phyloP scores from a whole-genome alignment of 2,888 invertebrate genomes.

The Noctua janthe region DNA sequence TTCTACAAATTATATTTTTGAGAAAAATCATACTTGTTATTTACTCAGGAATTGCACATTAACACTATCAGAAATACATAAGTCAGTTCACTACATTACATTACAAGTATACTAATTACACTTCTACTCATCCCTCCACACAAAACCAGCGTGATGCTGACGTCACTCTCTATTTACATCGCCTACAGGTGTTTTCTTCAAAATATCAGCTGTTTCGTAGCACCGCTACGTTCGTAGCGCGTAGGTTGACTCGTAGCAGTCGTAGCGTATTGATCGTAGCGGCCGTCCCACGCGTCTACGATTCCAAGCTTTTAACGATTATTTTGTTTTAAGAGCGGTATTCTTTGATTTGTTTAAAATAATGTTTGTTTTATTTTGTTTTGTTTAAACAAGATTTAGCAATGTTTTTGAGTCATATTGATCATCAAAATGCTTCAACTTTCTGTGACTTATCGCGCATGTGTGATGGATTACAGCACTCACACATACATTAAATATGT shows the following conservation, averaged over 20 bases:
- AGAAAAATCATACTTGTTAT: neutral
- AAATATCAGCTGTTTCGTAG: conserved; percentile 65
- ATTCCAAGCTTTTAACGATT: conserved; percentile 62
- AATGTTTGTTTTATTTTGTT: neutral
- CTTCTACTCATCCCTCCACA: neutral
- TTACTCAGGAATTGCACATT: neutral
- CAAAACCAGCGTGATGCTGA: neutral
- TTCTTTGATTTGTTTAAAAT: neutral
- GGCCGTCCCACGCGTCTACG: conserved; percentile 57
- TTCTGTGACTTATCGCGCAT: neutral
- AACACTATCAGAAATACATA: neutral
- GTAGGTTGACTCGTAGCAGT: conserved; percentile 63
- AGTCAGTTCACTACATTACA: neutral
- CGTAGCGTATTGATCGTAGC: conserved; percentile 71
- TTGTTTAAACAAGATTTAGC: neutral
- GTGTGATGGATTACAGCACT: conserved; percentile 5
- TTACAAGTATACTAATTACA: neutral
- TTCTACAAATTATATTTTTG: neutral
- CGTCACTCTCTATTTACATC: conserved; percentile 28
- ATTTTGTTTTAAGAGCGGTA: conserved; percentile 29
- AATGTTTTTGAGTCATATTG: neutral
- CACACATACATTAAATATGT: neutral
- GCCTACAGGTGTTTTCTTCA: conserved; percentile 39
- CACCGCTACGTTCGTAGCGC: conserved; percentile 68
- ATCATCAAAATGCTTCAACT: neutral